Percentiles rank a stretch among this genome's conserved stretches.
These are phyloP conservation scores for Smittia sp. DNA, from an alignment of 2,888 invertebrate genomes.

Conservation along the genomic window DNA sequence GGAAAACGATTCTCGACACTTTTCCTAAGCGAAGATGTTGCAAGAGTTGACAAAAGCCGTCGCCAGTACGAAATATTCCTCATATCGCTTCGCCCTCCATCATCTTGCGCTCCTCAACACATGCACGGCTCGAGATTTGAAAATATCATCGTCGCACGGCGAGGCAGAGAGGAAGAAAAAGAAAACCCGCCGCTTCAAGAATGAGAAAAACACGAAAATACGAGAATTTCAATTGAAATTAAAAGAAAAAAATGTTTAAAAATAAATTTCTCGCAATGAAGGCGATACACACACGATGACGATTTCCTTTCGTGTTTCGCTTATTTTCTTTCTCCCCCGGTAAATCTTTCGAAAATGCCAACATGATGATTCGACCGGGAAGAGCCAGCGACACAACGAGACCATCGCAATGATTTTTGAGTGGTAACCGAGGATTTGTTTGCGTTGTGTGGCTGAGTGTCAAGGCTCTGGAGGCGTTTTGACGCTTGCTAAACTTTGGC, in stretches of 20 bases:
- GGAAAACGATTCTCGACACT: neutral
- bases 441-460: no score
- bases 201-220: slow-evolving; percentile 16
- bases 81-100: neutral
- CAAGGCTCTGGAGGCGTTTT: no score
- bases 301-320: neutral
- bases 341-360: neutral
- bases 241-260: slow-evolving; percentile 20
- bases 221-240: slow-evolving; percentile 15
- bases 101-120: neutral
- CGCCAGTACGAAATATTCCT: neutral
- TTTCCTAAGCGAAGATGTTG: no score
- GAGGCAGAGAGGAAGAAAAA: neutral
- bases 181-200: slow-evolving; percentile 17
- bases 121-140: slow-evolving; percentile 6
- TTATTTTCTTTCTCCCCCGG: neutral
- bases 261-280: slow-evolving; percentile 10
- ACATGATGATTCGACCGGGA: neutral
- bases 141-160: slow-evolving; percentile 8
- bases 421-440: neutral
- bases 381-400: neutral
- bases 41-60: no score
- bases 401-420: slow-evolving; percentile 9
- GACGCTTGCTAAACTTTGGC: no score
- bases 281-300: slow-evolving; percentile 6